Evolutionary conservation across 2,797 vertebrate species (phyloP).

Genomic region (Pipistrellus kuhlii): DNA sequence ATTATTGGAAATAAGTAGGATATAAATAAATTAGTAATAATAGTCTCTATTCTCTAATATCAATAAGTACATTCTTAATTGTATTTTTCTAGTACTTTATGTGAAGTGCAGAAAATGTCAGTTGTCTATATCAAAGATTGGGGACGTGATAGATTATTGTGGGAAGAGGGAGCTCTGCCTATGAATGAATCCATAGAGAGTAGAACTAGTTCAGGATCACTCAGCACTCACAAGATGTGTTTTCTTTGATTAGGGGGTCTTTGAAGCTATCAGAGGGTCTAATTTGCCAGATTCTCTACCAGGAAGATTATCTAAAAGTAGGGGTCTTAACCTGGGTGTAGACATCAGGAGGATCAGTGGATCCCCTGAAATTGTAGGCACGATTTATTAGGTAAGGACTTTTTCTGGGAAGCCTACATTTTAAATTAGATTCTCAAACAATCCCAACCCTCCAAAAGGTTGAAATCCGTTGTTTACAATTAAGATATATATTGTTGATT

Average conservation of each 20-base stretch:
- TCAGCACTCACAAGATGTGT: neutral
- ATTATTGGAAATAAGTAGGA: too few species aligned
- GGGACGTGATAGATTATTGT: neutral
- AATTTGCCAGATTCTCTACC: neutral
- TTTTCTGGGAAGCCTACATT: neutral
- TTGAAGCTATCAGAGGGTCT: neutral
- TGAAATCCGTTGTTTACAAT: neutral
- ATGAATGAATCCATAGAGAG: neutral
- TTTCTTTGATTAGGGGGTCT: neutral
- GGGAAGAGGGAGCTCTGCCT: neutral
- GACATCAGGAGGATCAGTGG: neutral
- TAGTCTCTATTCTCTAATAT: neutral
- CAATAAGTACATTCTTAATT: neutral
- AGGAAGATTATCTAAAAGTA: neutral
- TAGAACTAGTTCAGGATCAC: neutral
- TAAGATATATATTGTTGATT: neutral
- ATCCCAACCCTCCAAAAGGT: neutral
- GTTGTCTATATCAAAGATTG: neutral
- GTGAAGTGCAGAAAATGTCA: neutral
- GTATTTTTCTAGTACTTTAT: neutral
- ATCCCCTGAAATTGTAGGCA: neutral
- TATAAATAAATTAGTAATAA: too few species aligned
- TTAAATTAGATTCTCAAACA: conserved; percentile 24
- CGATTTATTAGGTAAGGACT: neutral
- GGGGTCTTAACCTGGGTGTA: neutral